A percentile compares a stretch with the other conserved stretches of the same genome.
phyloP scores from a whole-genome alignment of 2,113 vertebrate species.

The Eira barbara region DNA sequence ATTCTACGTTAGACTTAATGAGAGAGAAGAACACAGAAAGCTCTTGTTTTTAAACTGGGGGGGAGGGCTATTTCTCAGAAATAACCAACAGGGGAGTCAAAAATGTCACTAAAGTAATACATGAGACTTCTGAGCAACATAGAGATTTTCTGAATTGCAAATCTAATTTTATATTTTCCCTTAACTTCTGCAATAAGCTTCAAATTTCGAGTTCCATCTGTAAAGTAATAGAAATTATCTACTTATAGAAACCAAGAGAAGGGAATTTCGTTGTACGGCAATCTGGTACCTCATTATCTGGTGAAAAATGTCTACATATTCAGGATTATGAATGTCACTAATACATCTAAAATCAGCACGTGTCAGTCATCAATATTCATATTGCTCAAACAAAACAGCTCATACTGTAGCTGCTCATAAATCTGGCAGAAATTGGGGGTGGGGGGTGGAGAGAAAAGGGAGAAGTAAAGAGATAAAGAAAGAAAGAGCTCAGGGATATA shows the following conservation, averaged over 20 bases:
- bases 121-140: not conserved
- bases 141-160: not conserved
- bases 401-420: conserved; percentile 79
- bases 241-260: conserved; percentile 31
- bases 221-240: conserved; percentile 61
- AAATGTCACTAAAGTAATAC: not conserved
- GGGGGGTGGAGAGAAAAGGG: conserved; percentile 23
- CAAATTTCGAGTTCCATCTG: conserved; percentile 21
- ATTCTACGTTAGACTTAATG: not conserved
- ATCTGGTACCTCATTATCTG: conserved; percentile 69
- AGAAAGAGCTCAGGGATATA: conserved; percentile 72
- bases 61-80: not conserved
- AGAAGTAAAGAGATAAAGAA: conserved; percentile 77
- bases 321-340: conserved; percentile 73
- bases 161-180: conserved; percentile 39
- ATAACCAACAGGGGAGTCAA: not conserved
- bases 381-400: conserved; percentile 76
- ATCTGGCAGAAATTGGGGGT: conserved; percentile 73
- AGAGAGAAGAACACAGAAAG: not conserved
- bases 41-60: not conserved
- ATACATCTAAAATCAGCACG: conserved; percentile 74
- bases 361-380: conserved; percentile 81
- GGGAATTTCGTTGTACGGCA: conserved; percentile 50
- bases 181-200: conserved; percentile 51
- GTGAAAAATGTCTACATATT: conserved; percentile 62